Evolutionary conservation across 2,113 vertebrate species (phyloP), one percentile per base, ranked within the genome.

Genomic region (Ginglymostoma cirratum): DNA sequence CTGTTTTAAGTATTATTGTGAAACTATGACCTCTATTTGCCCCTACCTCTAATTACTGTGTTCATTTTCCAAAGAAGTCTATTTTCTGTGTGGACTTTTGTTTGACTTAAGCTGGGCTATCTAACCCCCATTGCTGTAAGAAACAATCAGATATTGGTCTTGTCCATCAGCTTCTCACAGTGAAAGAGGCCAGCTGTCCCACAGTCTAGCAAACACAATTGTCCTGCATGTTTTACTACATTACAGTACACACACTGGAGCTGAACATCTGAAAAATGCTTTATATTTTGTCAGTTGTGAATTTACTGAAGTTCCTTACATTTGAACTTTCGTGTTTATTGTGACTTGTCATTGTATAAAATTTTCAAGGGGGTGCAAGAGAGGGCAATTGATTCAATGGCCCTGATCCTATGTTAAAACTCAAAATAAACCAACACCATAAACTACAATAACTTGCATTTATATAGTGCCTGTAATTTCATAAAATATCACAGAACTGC

Each of bases 181-280:
- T 93, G 90, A 93, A 93, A 34, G n/a, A 21, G 34, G 30, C 52
- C 90, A 93, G n/a, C 90, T 66, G 55, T 93, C 17, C 52, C 17
- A n/a, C 5, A 67, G 14, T 17, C 61, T 66, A 6, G 34, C 48
- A 55, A 89, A 66, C 52, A 93, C 55, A 38, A 38, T 67, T 66
- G 30, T 66, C 89, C 61, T 17, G 15, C 30, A 92, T 66, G 34
- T 17, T 93, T 38, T 2, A 61, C 55, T 61, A n/a, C 17, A 34
- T 21, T 38, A 38, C 61, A 8, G 34, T 93, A 21, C 14, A 7
- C 30, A 66, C 61, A 93, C 90, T 23, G n/a, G 61, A 66, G 90
- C 90, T 66, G 90, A 93, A 93, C 34, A 65, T 38, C 90, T 93
- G 61, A n/a, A 93, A 93, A 93, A 38, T 5, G 66, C 61, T 66